Evolutionary conservation across 2,113 vertebrate species (phyloP).

Genomic region (Triplophysa tibetana): DNA sequence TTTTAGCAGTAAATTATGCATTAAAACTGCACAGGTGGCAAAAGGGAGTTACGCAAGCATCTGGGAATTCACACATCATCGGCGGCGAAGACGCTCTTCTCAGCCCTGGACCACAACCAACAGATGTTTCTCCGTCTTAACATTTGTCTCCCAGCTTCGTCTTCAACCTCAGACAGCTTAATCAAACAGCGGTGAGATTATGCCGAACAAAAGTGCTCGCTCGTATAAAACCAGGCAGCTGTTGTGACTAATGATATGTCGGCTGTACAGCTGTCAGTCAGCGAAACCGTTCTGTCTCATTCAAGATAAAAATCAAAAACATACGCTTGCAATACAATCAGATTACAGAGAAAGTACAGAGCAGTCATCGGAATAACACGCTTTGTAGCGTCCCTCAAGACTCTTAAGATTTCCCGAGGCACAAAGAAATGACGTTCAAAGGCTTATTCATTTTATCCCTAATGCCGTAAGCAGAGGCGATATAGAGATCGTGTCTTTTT

Average conservation of each 20-base stretch:
- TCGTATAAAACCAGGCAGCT: slow-evolving; percentile 42
- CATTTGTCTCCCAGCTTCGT: slow-evolving; percentile 53
- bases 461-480: neutral
- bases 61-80: slow-evolving; percentile 51
- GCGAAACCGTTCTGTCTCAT: slow-evolving; percentile 1
- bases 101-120: slow-evolving; percentile 45
- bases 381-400: neutral
- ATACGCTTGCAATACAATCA: slow-evolving; percentile 8
- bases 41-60: slow-evolving; percentile 50
- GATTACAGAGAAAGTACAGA: neutral
- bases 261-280: slow-evolving; percentile 45
- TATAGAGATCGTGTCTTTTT: slow-evolving; percentile 18
- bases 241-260: slow-evolving; percentile 43
- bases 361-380: neutral
- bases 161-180: slow-evolving; percentile 45
- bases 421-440: neutral
- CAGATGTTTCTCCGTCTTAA: slow-evolving; percentile 56
- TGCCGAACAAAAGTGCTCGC: slow-evolving; percentile 47
- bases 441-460: slow-evolving; percentile 1
- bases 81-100: slow-evolving; percentile 23
- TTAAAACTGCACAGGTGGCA: slow-evolving; percentile 58
- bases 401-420: neutral
- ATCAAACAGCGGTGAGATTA: slow-evolving; percentile 44
- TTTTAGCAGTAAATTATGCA: slow-evolving; percentile 57
- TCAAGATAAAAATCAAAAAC: slow-evolving; percentile 21